phyloP scores from a whole-genome alignment of 2,113 vertebrate species.

The Planiliza haematocheilus region DNA sequence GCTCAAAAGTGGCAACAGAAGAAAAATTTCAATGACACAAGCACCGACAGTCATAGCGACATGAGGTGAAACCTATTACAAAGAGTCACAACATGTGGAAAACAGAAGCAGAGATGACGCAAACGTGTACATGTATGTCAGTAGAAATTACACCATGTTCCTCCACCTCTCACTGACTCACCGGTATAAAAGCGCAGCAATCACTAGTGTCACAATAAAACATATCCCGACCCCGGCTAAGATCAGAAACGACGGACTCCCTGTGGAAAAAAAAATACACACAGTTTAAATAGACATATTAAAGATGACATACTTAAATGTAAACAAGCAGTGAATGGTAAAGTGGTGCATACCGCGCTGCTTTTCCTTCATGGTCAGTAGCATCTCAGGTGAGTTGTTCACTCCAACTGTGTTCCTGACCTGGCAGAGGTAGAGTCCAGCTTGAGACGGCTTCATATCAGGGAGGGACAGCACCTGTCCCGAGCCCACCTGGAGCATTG shows the following conservation, averaged over 20 bases:
- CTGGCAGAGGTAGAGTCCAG: slow-evolving; percentile 61
- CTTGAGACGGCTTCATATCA: slow-evolving; percentile 33
- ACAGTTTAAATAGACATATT: neutral
- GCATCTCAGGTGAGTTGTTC: slow-evolving; percentile 55
- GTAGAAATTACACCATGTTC: no score
- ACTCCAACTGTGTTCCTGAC: slow-evolving; percentile 52
- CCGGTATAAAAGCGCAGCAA: slow-evolving; percentile 42
- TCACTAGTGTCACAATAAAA: slow-evolving; percentile 24
- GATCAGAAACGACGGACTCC: neutral
- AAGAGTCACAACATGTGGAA: no score
- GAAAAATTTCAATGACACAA: slow-evolving; percentile 13
- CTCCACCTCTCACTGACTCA: slow-evolving; percentile 50
- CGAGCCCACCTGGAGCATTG: slow-evolving; percentile 49
- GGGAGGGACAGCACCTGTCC: slow-evolving; percentile 55
- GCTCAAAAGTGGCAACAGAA: neutral
- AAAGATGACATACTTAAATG: neutral
- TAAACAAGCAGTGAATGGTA: neutral
- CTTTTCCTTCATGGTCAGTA: slow-evolving; percentile 10
- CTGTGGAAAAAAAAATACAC: slow-evolving; percentile 37
- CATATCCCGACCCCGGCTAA: slow-evolving; percentile 40
- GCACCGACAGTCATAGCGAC: neutral
- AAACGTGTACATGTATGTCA: no score
- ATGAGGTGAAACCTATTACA: neutral
- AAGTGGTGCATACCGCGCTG: slow-evolving; percentile 24
- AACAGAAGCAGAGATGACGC: no score